A percentile compares a stretch with the other conserved stretches of the same genome.
phyloP scores from a whole-genome alignment of 2,797 vertebrate genomes.

The Diceros bicornis region DNA sequence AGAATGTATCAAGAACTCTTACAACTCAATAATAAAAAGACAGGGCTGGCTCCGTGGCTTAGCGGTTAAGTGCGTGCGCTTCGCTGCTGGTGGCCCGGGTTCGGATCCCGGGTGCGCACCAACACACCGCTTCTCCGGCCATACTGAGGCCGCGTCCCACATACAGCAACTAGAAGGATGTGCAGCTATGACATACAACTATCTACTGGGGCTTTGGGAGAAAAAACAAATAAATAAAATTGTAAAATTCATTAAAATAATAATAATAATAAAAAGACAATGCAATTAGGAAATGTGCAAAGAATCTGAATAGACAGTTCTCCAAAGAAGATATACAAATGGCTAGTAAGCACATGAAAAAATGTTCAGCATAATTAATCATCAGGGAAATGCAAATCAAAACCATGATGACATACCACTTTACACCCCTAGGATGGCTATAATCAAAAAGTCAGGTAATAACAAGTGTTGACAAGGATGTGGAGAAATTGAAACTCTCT shows the following conservation, averaged over 20 bases:
- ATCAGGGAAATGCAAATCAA: constrained; percentile 16
- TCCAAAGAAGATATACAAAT: not conserved
- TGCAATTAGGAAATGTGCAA: not conserved
- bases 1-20: constrained; percentile 8
- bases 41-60: too few species aligned
- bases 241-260: too few species aligned
- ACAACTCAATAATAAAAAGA: not conserved
- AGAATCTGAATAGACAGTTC: not conserved
- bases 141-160: too few species aligned
- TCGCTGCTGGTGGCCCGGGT: too few species aligned
- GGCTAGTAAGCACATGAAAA: not conserved
- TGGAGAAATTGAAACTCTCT: not conserved
- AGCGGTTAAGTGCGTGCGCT: too few species aligned
- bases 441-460: not conserved
- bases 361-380: not conserved
- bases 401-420: not conserved
- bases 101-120: too few species aligned
- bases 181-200: too few species aligned
- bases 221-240: too few species aligned
- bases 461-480: constrained; percentile 1
- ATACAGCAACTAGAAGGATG: too few species aligned
- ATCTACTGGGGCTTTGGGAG: too few species aligned
- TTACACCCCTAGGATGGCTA: not conserved
- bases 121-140: too few species aligned
- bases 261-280: not conserved